These are phyloP conservation scores for Magallana angulata DNA, from an alignment of 1,140 invertebrate genomes.

Conservation along the genomic window DNA sequence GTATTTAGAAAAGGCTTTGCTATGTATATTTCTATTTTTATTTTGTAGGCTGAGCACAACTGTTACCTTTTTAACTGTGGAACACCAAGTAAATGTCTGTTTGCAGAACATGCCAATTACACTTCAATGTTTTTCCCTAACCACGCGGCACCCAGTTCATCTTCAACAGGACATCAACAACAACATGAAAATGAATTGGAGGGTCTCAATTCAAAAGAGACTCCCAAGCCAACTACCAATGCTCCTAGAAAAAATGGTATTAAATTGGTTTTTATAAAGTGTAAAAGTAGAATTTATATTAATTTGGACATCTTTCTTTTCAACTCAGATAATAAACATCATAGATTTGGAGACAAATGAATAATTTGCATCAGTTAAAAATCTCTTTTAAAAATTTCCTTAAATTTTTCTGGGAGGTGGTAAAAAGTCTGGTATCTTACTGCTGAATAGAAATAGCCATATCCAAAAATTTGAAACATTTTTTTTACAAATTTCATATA, in stretches of 20 bases:
- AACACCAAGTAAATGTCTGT: conserved; percentile 62
- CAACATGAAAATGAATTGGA: conserved; percentile 55
- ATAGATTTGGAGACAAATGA: no score
- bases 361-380: no score
- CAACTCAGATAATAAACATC: no score
- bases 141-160: neutral
- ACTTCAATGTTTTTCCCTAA: conserved; percentile 54
- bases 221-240: neutral
- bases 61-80: conserved; percentile 72
- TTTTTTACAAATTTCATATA: no score
- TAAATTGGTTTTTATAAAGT: neutral
- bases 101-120: conserved; percentile 66
- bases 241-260: conserved; percentile 1
- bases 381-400: no score
- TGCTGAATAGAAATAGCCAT: no score
- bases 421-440: no score
- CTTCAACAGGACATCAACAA: conserved; percentile 7
- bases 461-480: no score
- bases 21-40: neutral
- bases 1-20: no score
- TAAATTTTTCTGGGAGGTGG: no score
- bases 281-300: neutral
- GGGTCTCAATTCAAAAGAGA: conserved; percentile 24
- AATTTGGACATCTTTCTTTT: neutral
- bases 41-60: conserved; percentile 61